phyloP scores from a whole-genome alignment of 2,888 invertebrate species.

The Ariolimax columbianus region DNA sequence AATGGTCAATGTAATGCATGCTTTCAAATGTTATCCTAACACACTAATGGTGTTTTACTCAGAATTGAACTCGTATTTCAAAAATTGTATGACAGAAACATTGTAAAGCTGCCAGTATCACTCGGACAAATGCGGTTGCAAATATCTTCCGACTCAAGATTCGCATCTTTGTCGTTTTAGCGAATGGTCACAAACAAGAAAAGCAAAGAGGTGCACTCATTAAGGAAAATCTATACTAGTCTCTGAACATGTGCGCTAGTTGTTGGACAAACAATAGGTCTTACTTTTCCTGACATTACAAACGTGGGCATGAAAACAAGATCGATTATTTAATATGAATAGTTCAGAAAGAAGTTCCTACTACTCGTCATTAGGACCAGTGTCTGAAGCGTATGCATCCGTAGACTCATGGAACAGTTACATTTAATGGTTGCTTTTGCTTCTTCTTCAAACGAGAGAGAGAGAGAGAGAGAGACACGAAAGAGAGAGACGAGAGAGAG shows the following conservation, averaged over 20 bases:
- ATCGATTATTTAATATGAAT: background rate
- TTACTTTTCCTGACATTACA: background rate
- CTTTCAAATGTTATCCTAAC: background rate
- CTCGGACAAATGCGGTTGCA: background rate
- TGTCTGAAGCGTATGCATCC: background rate
- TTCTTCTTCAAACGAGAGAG: too few relatives aligned
- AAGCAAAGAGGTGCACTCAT: background rate
- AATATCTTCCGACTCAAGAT: background rate
- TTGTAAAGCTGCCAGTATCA: background rate
- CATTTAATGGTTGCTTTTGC: background rate
- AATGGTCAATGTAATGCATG: background rate
- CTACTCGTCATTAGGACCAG: background rate
- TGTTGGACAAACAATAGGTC: background rate
- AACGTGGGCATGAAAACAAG: background rate
- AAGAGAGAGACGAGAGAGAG: too few relatives aligned
- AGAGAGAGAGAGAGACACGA: too few relatives aligned
- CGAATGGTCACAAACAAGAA: background rate
- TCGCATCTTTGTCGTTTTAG: background rate
- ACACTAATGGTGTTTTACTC: background rate
- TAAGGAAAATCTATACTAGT: background rate
- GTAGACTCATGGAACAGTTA: background rate
- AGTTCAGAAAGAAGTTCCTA: background rate
- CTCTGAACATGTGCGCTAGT: background rate
- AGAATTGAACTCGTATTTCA: background rate
- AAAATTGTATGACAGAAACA: background rate